phyloP scores from a whole-genome alignment of 2,797 vertebrate species.

The Crocidura indochinensis region DNA sequence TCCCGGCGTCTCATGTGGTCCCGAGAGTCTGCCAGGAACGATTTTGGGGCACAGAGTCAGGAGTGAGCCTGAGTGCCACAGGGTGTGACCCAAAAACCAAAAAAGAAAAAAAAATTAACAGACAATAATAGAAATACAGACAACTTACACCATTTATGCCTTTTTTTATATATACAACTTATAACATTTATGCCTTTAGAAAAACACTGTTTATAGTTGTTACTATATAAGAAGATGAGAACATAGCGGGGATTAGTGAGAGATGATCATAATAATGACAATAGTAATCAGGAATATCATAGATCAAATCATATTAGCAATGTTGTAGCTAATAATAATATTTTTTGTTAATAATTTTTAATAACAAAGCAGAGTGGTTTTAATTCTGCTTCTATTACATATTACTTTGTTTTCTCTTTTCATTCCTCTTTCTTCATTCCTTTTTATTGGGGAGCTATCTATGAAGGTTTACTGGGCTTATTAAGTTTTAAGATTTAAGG shows the following conservation, averaged over 20 bases:
- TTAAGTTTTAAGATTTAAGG: conserved; percentile 58
- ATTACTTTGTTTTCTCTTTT: background rate
- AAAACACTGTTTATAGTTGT: background rate
- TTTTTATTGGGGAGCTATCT: conserved; percentile 2
- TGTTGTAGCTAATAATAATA: too few relatives aligned
- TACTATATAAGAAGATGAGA: background rate
- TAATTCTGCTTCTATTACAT: background rate
- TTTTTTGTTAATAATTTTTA: too few relatives aligned
- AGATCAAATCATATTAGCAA: background rate
- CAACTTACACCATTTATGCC: background rate
- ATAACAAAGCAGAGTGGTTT: too few relatives aligned
- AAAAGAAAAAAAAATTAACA: background rate
- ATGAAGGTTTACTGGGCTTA: background rate
- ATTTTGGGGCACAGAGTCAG: too few relatives aligned
- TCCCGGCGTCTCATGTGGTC: too few relatives aligned
- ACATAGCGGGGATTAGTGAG: background rate
- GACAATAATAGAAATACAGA: background rate
- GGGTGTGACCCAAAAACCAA: too few relatives aligned
- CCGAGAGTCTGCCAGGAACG: too few relatives aligned
- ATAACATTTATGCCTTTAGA: background rate
- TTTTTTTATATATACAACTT: background rate
- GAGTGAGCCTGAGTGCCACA: too few relatives aligned
- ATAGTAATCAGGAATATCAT: too few relatives aligned
- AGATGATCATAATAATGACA: background rate
- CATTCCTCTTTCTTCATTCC: background rate